Evolutionary conservation across 2,888 invertebrate genomes (phyloP), one percentile per base, ranked within the genome.

Genomic region (Plusia festucae): DNA sequence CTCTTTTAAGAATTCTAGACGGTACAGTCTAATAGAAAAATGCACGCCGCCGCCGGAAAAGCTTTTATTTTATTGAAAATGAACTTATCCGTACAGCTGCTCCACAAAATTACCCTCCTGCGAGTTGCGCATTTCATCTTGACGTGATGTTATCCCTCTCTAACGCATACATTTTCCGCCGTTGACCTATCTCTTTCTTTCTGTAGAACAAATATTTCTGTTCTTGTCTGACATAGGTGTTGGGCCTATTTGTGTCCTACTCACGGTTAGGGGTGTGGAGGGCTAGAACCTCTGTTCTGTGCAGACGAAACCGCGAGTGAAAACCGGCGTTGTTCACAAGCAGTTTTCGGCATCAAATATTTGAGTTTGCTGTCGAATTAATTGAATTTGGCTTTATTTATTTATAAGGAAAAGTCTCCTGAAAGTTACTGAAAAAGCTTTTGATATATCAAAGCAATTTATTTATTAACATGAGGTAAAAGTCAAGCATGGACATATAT

Each of bases 41-140:
- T 62, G 63, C 56, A 53, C 54, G 67, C 68, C 53, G 55, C 40
- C 51, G 52, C 63, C 74, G 75, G 81, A 79, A 84, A 79, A 85
- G 78, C 76, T 84, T 79, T 84, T 81, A 86, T 86, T 86, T 86
- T 85, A 88, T 88, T 85, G 85, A 89, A 89, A 90, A 89, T 84
- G 79, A 85, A 85, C 81, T 83, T 85, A 83, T 84, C 78, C 80
- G 74, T 78, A 76, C 88, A 88, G 88, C 85, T 89, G 89, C 83
- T 85, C 78, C 77, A 79, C 79, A 81, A 74, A 85, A 81, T 84
- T 84, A 74, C 82, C 77, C 83, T 83, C 70, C 71, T 76, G 72
- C 74, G 76, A 79, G 82, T 85, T 86, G 85, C 86, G 84, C 86
- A 78, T 87, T 87, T 85, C 76, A 82, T 81, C 70, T 81, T 78